These are phyloP conservation scores for Mastomys coucha DNA, from an alignment of 2,113 vertebrate genomes.

Conservation along the genomic window DNA sequence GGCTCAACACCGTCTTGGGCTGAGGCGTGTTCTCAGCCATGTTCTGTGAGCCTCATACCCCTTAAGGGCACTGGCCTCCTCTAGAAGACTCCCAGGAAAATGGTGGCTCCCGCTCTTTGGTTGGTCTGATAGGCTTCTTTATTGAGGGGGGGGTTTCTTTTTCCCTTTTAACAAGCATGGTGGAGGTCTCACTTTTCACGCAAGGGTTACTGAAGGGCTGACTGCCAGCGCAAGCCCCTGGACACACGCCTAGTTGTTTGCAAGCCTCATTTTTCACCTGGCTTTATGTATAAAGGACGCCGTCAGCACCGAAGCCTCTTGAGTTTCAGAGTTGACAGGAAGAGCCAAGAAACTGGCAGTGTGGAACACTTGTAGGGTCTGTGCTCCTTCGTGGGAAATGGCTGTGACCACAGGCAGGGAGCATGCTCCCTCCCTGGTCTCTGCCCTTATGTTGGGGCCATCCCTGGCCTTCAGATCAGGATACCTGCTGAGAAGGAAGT, in stretches of 20 bases:
- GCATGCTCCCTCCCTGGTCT: neutral
- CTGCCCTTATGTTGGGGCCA: neutral
- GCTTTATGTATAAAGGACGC: neutral
- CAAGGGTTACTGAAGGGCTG: neutral
- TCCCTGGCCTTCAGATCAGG: neutral
- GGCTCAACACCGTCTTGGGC: fast-evolving
- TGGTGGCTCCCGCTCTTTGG: fast-evolving
- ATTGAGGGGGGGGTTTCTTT: no score
- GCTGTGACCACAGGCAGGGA: fast-evolving
- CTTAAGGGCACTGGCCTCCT: neutral
- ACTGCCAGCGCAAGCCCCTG: neutral
- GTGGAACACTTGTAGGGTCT: fast-evolving
- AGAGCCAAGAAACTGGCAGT: fast-evolving
- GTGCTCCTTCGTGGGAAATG: no score
- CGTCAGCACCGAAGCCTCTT: neutral
- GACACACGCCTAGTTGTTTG: neutral
- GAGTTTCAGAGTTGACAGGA: neutral
- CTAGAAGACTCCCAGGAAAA: neutral
- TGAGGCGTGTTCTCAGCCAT: neutral
- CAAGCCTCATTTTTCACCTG: neutral
- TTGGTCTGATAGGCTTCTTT: neutral
- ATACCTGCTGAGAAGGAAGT: neutral
- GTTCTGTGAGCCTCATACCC: fast-evolving
- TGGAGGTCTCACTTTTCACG: neutral
- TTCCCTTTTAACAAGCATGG: neutral